Base-by-base conservation (phyloP, 1,140 invertebrate species). In the Drosophila ohnishii region DNA sequence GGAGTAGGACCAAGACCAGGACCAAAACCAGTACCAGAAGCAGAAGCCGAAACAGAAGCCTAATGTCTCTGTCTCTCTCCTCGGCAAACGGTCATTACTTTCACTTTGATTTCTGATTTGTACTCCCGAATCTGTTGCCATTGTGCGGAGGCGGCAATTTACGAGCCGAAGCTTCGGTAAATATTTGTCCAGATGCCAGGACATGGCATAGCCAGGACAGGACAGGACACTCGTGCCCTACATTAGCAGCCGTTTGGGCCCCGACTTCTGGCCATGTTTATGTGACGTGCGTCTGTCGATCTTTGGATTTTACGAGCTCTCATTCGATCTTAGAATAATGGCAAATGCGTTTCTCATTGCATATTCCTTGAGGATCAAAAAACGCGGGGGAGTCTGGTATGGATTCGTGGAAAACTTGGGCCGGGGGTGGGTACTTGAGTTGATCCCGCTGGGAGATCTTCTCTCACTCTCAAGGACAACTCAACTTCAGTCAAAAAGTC, bases 131-230 rank as follows among this genome's bases (percentile, higher is more conserved):
- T 39, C 19, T 39, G 0, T 6, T 7, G 19, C 56, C 61, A 64
- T 80, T 86, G 82, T 86, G 63, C 48, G 82, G 78, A 81, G 82
- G 82, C 78, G 72, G 67, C 59, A 62, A 83, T 75, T 83, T 83
- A 83, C 69, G 71, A 81, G 74, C 76, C 28, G 75, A 77, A 87
- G 83, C 83, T 87, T 88, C 78, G 61, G 76, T 77, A 83, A 87
- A 87, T 88, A 87, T 87, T 87, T 87, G 83, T 73, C 80, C 83
- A 87, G 83, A 83, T 87, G 83, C 72, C 47, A 6, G 69, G 32
- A 19, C 50, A 25, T 25, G 25, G 40, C 53, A 51, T 32, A 60
- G 25, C 16, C 56, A 16, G 35, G 14, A n/a, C n/a, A 19, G 19
- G 47, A 37, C 37, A 34, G 59, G 62, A 53, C 50, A 55, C 84